Conservation (phyloP, 2,113 vertebrate genomes). For the Thunnus maccoyii region DNA sequence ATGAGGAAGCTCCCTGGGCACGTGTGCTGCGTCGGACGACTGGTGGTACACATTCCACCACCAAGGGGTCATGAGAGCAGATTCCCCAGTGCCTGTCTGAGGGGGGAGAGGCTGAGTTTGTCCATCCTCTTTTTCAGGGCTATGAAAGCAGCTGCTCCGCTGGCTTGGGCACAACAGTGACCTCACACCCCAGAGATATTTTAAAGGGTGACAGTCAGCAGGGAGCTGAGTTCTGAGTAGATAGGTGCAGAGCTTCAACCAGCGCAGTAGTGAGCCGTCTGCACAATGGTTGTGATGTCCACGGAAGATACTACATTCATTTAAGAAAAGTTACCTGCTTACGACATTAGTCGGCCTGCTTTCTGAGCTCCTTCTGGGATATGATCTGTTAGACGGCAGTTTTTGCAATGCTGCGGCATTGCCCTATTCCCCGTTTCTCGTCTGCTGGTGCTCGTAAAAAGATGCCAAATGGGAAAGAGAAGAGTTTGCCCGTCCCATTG, state of each 20-base stretch:
- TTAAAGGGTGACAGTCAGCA: constrained; percentile 93
- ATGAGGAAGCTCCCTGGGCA: constrained; percentile 69
- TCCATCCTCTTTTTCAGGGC: constrained; percentile 69
- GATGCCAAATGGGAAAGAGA: constrained; percentile 89
- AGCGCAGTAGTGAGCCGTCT: constrained; percentile 81
- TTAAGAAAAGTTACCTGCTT: constrained; percentile 19
- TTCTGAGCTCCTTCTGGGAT: constrained; percentile 61
- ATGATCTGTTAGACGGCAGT: constrained; percentile 74
- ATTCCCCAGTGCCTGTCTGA: constrained; percentile 72
- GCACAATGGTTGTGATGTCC: constrained; percentile 77
- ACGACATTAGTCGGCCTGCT: neutral
- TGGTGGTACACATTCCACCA: constrained; percentile 65
- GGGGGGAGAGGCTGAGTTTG: constrained; percentile 60
- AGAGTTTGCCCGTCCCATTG: constrained; percentile 75
- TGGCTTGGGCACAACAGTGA: constrained; percentile 90
- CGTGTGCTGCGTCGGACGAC: constrained; percentile 52
- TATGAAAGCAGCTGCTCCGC: constrained; percentile 87
- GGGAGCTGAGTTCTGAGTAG: constrained; percentile 83
- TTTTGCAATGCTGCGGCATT: constrained; percentile 88
- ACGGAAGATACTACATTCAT: constrained; percentile 56
- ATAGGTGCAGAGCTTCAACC: constrained; percentile 69
- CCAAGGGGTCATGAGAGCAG: constrained; percentile 70
- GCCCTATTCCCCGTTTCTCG: constrained; percentile 83
- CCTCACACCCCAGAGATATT: constrained; percentile 88
- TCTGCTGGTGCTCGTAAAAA: constrained; percentile 79